Conservation (phyloP, 2,888 invertebrate species). For the Rotaria magnacalcarata region DNA sequence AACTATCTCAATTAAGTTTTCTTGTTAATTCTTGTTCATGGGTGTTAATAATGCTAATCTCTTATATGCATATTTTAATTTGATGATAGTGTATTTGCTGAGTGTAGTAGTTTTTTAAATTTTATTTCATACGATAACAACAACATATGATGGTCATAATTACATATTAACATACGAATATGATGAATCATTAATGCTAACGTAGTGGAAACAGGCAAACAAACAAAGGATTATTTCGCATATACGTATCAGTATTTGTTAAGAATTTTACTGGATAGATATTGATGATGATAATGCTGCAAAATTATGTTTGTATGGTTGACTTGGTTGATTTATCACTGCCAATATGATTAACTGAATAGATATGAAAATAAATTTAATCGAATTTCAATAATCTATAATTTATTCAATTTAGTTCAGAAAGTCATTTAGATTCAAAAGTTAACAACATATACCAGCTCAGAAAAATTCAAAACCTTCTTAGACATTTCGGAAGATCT, state of each 20-base stretch:
- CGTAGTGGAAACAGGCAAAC: not conserved
- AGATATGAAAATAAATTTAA: not conserved
- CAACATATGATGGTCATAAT: not conserved
- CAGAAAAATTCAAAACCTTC: too few relatives aligned
- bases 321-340: not conserved
- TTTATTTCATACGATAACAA: not conserved
- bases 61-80: not conserved
- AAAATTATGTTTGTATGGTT: not conserved
- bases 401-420: too few relatives aligned
- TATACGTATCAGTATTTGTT: not conserved
- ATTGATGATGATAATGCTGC: not conserved
- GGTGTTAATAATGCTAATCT: not conserved
- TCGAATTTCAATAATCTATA: not conserved
- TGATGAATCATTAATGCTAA: not conserved
- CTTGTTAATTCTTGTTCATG: not conserved
- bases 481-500: too few relatives aligned
- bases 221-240: not conserved
- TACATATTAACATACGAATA: not conserved
- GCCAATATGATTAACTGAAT: not conserved
- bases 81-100: not conserved
- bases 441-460: too few relatives aligned
- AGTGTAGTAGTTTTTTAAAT: not conserved
- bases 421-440: too few relatives aligned
- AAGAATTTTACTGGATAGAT: not conserved
- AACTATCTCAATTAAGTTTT: conserved; percentile 6